Evolutionary conservation across 2,113 vertebrate species (phyloP).

Genomic region (Syngnathoides biaculeatus): DNA sequence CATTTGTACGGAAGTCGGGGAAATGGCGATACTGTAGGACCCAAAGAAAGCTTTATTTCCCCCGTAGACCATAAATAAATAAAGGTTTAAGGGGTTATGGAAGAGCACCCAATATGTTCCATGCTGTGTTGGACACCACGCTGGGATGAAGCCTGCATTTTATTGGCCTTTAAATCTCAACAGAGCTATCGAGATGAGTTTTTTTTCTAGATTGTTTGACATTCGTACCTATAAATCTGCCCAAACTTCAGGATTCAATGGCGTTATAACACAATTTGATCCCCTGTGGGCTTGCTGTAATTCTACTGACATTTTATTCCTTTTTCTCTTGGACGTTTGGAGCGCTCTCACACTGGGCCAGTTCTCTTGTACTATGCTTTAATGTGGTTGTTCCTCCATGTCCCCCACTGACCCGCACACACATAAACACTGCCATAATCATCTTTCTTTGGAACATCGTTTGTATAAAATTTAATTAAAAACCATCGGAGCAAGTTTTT

Average conservation of each 20-base stretch:
- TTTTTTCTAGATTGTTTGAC: neutral
- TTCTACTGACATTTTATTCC: neutral
- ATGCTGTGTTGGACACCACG: slow-evolving; percentile 21
- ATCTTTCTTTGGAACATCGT: neutral
- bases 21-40: slow-evolving; percentile 47
- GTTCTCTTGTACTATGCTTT: neutral
- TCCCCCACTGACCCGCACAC: neutral
- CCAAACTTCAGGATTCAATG: neutral
- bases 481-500: neutral
- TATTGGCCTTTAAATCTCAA: slow-evolving; percentile 8
- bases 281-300: neutral
- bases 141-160: slow-evolving; percentile 21
- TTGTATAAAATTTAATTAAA: neutral
- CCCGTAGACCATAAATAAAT: slow-evolving; percentile 45
- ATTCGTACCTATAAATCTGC: neutral
- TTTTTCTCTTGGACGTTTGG: neutral
- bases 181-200: neutral
- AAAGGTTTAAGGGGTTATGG: slow-evolving; percentile 36
- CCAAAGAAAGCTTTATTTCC: slow-evolving; percentile 53
- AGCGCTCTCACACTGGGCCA: neutral
- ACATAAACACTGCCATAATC: neutral
- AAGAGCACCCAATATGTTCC: slow-evolving; percentile 26
- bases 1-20: slow-evolving; percentile 25
- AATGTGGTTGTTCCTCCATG: neutral
- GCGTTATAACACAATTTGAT: neutral